Evolutionary conservation across 2,888 invertebrate genomes (phyloP).

Genomic region (Hirtodrosophila cameraria): DNA sequence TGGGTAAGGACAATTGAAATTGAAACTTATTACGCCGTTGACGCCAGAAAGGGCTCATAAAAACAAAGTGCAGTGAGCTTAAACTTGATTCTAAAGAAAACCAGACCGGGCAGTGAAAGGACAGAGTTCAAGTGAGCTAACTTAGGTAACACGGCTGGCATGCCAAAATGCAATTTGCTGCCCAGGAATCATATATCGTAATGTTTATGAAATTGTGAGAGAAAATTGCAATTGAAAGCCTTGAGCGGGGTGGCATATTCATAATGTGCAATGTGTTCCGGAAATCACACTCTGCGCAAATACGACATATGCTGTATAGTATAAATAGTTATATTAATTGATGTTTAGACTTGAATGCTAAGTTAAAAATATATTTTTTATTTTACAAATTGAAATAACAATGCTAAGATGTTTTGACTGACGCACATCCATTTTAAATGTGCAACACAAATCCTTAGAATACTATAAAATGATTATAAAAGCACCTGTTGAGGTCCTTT

Average conservation of each 20-base stretch:
- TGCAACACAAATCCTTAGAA: too few species aligned
- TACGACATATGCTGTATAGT: not conserved
- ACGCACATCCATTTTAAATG: too few species aligned
- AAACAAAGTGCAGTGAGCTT: constrained; percentile 39
- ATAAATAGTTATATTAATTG: too few species aligned
- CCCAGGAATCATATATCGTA: constrained; percentile 20
- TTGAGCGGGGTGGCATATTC: constrained; percentile 1
- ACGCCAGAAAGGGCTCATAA: constrained; percentile 41
- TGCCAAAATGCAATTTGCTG: constrained; percentile 64
- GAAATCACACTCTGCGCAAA: not conserved
- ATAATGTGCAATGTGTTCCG: not conserved
- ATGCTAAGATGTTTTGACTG: too few species aligned
- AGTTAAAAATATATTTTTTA: too few species aligned
- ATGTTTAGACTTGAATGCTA: too few species aligned
- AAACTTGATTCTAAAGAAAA: constrained; percentile 12
- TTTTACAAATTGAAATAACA: too few species aligned
- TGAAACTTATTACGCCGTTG: constrained; percentile 70
- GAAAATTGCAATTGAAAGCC: constrained; percentile 29
- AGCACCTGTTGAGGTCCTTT: constrained; percentile 35
- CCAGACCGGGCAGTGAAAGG: constrained; percentile 20
- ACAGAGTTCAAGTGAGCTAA: constrained; percentile 50
- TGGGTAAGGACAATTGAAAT: constrained; percentile 70
- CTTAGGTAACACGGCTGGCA: constrained; percentile 43
- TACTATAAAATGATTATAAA: not conserved
- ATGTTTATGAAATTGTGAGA: constrained; percentile 24